These are phyloP conservation scores for Spinus olivaceus DNA, from an alignment of 2,797 vertebrate genomes.

Conservation along the genomic window DNA sequence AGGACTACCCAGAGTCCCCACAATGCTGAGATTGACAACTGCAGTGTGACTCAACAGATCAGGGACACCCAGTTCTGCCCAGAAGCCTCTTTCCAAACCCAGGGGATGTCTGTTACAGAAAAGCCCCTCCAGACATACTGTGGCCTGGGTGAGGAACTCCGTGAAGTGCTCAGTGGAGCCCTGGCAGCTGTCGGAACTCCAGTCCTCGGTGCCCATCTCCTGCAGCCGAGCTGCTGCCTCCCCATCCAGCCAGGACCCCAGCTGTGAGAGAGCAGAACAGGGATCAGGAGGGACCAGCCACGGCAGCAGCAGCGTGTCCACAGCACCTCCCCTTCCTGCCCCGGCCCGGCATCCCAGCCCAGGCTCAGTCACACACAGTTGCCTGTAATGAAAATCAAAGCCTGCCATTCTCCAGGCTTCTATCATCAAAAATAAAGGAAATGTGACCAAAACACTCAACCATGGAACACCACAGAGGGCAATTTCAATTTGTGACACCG, in stretches of 20 bases:
- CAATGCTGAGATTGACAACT: background rate
- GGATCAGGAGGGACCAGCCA: fast-evolving
- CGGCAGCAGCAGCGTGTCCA: fast-evolving
- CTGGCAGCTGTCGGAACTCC: slow-evolving; percentile 66
- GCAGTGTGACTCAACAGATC: background rate
- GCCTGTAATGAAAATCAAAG: background rate
- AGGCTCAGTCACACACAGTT: background rate
- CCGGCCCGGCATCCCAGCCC: fast-evolving
- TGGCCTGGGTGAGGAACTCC: slow-evolving; percentile 78
- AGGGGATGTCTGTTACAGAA: background rate
- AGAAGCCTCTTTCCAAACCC: background rate
- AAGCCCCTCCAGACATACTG: slow-evolving; percentile 70
- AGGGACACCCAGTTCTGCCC: background rate
- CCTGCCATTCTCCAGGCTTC: background rate
- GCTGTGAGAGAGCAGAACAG: slow-evolving; percentile 63
- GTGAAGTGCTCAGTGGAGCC: slow-evolving; percentile 64
- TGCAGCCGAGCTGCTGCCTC: slow-evolving; percentile 77
- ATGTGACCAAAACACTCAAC: background rate
- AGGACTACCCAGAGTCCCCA: background rate
- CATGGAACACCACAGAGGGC: fast-evolving
- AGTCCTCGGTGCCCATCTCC: slow-evolving; percentile 65
- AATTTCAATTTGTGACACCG: background rate
- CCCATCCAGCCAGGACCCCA: slow-evolving; percentile 82
- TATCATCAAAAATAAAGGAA: background rate
- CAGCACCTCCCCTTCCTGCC: background rate